Conservation (phyloP, 2,888 invertebrate species). For the Pinctada fucata region DNA sequence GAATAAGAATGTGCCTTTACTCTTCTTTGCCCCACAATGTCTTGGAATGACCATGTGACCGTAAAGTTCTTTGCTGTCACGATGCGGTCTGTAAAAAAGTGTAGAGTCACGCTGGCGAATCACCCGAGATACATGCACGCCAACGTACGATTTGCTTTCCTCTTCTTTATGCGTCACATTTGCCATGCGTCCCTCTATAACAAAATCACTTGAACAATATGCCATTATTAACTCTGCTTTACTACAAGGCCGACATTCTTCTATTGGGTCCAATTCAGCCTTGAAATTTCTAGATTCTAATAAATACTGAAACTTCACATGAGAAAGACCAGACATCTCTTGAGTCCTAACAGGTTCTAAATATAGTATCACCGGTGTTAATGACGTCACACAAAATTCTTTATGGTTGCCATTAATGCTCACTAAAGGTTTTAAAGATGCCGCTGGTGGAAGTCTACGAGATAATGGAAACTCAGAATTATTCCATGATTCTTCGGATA, state of each 20-base stretch:
- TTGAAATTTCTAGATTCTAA: constrained; percentile 40
- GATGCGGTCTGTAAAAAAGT: constrained; percentile 39
- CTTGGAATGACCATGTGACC: constrained; percentile 58
- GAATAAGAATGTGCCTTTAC: constrained; percentile 62
- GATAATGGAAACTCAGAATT: constrained; percentile 15
- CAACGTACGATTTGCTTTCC: constrained; percentile 53
- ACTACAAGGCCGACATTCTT: constrained; percentile 87
- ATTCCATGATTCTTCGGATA: constrained; percentile 53
- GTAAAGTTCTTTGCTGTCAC: constrained; percentile 45
- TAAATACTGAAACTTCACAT: constrained; percentile 55
- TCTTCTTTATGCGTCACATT: constrained; percentile 46
- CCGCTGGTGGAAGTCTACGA: constrained; percentile 5
- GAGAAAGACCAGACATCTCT: constrained; percentile 48
- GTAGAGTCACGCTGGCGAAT: constrained; percentile 53
- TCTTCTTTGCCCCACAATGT: constrained; percentile 58
- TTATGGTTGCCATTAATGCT: constrained; percentile 45
- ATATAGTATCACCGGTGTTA: constrained; percentile 51
- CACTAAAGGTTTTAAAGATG: constrained; percentile 45
- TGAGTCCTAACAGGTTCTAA: constrained; percentile 57
- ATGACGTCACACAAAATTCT: constrained; percentile 56
- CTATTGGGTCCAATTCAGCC: constrained; percentile 46
- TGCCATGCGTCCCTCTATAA: constrained; percentile 64
- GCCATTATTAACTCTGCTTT: constrained; percentile 86
- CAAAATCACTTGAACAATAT: constrained; percentile 86
- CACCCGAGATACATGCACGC: constrained; percentile 58